These are phyloP conservation scores for Oreochromis aureus DNA, from an alignment of 2,113 vertebrate species.

Conservation along the genomic window DNA sequence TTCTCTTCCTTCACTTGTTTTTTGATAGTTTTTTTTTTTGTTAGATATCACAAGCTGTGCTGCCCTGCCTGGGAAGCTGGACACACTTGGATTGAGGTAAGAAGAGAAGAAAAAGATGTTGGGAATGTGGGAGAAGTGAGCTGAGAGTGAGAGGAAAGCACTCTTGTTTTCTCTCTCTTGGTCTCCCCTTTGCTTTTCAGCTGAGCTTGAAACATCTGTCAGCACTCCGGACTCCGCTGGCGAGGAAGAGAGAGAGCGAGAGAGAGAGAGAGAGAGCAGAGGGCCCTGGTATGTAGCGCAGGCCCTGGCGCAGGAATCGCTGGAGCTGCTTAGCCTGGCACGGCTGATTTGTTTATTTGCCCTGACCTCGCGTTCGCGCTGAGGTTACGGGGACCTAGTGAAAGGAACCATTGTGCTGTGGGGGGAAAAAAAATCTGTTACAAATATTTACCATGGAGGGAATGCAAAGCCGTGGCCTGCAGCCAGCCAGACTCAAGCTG, in stretches of 20 bases:
- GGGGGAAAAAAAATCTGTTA: conserved; percentile 86
- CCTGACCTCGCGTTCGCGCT: conserved; percentile 85
- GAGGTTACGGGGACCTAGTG: conserved; percentile 82
- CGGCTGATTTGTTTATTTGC: conserved; percentile 92
- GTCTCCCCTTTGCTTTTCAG: conserved; percentile 60
- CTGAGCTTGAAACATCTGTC: conserved; percentile 89
- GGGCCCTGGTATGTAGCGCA: conserved; percentile 72
- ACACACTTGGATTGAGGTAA: neutral
- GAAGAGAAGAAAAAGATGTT: conserved; percentile 18
- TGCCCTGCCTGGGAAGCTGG: neutral
- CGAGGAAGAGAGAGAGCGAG: conserved; percentile 16
- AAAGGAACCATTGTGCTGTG: conserved; percentile 95
- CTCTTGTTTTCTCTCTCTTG: conserved; percentile 18
- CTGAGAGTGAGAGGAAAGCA: neutral
- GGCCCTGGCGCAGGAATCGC: conserved; percentile 78
- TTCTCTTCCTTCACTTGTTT: neutral
- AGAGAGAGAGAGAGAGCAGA: neutral
- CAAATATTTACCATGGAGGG: conserved; percentile 94
- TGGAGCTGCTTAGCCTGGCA: conserved; percentile 85
- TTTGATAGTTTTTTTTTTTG: neutral
- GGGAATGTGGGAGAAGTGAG: neutral
- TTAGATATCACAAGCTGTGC: neutral
- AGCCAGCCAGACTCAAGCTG: conserved; percentile 87
- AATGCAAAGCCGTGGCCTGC: conserved; percentile 82
- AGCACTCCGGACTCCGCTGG: conserved; percentile 82